phyloP scores from a whole-genome alignment of 2,888 invertebrate genomes.

The Sicus ferrugineus region DNA sequence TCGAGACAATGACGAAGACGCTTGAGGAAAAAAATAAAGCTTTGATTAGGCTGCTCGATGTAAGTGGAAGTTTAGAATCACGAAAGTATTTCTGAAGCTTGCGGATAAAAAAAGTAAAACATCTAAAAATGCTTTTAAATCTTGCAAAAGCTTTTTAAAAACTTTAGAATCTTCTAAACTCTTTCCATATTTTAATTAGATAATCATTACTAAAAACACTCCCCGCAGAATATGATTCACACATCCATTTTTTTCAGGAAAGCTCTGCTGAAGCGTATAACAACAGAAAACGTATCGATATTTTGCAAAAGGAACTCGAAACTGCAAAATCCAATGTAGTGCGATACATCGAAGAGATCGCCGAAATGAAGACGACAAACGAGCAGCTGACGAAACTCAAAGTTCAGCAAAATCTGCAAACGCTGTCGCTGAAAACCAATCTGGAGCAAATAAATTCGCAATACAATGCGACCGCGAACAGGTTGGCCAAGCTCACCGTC shows the following conservation, averaged over 20 bases:
- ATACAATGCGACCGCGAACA: conserved; percentile 57
- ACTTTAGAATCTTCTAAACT: no score
- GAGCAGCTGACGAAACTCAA: conserved; percentile 58
- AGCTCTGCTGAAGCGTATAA: conserved; percentile 61
- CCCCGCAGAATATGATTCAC: no score
- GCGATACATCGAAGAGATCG: conserved; percentile 54
- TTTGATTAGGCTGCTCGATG: conserved; percentile 59
- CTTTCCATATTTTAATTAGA: neutral
- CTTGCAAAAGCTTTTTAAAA: no score
- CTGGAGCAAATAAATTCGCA: conserved; percentile 59
- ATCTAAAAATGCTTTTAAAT: no score
- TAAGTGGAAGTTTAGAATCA: conserved; percentile 41
- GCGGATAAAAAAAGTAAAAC: no score
- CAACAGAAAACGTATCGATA: conserved; percentile 58
- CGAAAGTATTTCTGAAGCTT: no score
- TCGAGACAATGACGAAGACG: conserved; percentile 57
- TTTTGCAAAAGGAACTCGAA: conserved; percentile 52
- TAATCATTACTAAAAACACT: no score
- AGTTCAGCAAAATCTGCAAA: conserved; percentile 62
- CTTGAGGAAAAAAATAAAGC: conserved; percentile 61
- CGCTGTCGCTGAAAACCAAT: conserved; percentile 60
- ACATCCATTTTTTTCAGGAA: conserved; percentile 49
- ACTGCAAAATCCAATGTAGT: conserved; percentile 54
- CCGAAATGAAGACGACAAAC: conserved; percentile 50
- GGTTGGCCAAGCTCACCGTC: conserved; percentile 57